phyloP scores from a whole-genome alignment of 2,113 vertebrate genomes.

The Platysternon megacephalum region DNA sequence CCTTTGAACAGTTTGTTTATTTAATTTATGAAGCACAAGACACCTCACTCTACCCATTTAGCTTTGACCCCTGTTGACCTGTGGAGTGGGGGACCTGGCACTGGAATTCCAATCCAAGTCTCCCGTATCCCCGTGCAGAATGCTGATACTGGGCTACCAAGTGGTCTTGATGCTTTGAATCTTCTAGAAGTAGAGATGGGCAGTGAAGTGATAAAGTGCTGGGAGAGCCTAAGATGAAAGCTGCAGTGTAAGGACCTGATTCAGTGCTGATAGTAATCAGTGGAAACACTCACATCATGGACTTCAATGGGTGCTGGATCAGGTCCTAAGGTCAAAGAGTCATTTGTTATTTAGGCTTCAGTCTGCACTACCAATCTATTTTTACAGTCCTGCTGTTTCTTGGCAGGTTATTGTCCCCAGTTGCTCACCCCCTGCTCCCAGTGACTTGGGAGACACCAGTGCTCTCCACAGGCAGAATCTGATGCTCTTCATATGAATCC shows the following conservation, averaged over 20 bases:
- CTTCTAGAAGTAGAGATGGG: background rate
- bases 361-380: background rate
- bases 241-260: background rate
- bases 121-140: background rate
- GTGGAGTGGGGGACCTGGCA: constrained; percentile 17
- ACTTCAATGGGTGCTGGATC: background rate
- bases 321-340: background rate
- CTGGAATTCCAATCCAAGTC: background rate
- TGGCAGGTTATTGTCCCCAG: background rate
- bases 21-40: background rate
- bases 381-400: background rate
- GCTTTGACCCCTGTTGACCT: background rate
- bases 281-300: background rate
- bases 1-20: background rate
- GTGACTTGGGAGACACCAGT: background rate
- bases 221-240: constrained; percentile 5
- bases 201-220: background rate
- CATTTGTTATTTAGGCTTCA: background rate
- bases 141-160: background rate
- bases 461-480: background rate
- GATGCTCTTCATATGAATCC: background rate
- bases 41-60: background rate
- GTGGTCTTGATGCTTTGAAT: background rate
- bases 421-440: background rate
- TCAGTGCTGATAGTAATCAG: background rate